These are phyloP conservation scores for honey bee (Apis mellifera) DNA, from an alignment of 1,140 invertebrate species.

Conservation along the genomic window Amel_HAv3.1 CM009935.2:10817001-10817500, in stretches of 20 bases:
- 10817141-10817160: background rate
- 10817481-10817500: slow-evolving; percentile 87
- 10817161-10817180: background rate
- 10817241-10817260: background rate
- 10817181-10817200: background rate
- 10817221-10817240: no score
- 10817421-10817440: slow-evolving; percentile 78
- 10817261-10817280: background rate
- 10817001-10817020: background rate
- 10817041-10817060: slow-evolving; percentile 7
- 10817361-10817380: slow-evolving; percentile 17
- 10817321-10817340: slow-evolving; percentile 12
- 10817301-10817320: background rate
- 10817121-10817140: slow-evolving; percentile 41
- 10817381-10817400: background rate
- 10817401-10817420: slow-evolving; percentile 1
- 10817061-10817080: slow-evolving; percentile 3
- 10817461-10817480: slow-evolving; percentile 88
- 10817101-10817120: background rate
- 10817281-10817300: background rate
- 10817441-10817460: slow-evolving; percentile 90
- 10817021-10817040: slow-evolving; percentile 30
- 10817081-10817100: background rate
- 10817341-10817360: background rate
- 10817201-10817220: no score